A percentile compares a stretch with the other conserved stretches of the same genome.
Evolutionary conservation across 2,797 vertebrate genomes (phyloP).

Genomic region (Ceryle rudis): DNA sequence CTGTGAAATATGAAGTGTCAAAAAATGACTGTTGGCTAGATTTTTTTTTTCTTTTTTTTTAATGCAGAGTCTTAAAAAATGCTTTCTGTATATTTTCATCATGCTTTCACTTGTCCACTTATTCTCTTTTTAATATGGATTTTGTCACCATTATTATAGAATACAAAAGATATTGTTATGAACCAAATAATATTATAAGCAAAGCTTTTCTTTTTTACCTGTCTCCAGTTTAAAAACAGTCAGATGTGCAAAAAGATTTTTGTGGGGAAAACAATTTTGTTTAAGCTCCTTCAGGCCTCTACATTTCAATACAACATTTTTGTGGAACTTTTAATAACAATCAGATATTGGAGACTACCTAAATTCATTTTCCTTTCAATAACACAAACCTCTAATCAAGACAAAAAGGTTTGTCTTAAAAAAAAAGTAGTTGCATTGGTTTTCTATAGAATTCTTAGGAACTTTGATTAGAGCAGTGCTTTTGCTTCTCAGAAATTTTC

Average conservation of each 20-base stretch:
- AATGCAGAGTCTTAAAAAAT: background rate
- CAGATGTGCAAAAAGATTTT: background rate
- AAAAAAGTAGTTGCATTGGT: fast-evolving
- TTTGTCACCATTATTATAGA: background rate
- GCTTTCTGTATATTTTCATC: background rate
- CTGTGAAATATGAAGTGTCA: background rate
- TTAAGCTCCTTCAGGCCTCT: background rate
- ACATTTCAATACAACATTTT: background rate
- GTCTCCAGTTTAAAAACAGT: background rate
- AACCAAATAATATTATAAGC: background rate
- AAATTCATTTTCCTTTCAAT: background rate
- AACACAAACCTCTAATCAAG: background rate
- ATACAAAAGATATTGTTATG: background rate
- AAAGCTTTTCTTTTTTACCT: background rate
- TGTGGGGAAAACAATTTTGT: background rate
- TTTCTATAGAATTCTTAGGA: background rate
- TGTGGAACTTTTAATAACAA: too few species aligned
- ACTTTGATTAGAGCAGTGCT: background rate
- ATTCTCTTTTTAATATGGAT: background rate
- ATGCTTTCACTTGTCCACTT: background rate
- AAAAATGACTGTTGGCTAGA: background rate
- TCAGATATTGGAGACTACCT: background rate
- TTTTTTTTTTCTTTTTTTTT: background rate
- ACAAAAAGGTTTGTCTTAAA: background rate
- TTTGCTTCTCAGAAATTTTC: background rate